A percentile compares a stretch with the other conserved stretches of the same genome.
These are phyloP conservation scores for Parotocinclus haroldoi DNA, from an alignment of 2,797 vertebrate species.

Conservation along the genomic window DNA sequence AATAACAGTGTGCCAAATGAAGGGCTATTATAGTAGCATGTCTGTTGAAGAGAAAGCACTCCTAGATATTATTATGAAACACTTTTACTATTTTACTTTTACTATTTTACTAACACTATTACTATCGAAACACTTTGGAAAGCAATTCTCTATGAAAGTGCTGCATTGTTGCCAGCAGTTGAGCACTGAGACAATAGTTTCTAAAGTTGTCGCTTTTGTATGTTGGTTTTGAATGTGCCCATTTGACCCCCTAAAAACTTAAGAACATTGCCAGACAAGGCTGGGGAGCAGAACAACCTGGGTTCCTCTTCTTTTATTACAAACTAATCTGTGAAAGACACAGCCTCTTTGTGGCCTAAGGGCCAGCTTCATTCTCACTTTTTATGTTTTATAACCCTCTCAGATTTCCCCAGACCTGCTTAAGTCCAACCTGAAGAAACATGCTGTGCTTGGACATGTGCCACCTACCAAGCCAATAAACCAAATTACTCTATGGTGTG, in stretches of 20 bases:
- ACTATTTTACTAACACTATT: too few relatives aligned
- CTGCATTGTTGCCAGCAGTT: too few relatives aligned
- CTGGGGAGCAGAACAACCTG: constrained; percentile 11
- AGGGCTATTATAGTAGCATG: too few relatives aligned
- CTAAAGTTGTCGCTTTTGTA: too few relatives aligned
- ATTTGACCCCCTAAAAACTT: constrained; percentile 1
- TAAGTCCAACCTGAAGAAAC: constrained; percentile 43
- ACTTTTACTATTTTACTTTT: too few relatives aligned
- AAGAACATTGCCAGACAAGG: constrained; percentile 25
- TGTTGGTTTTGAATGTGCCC: constrained; percentile 5
- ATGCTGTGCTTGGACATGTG: constrained; percentile 51
- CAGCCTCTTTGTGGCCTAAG: constrained; percentile 45
- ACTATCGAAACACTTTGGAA: too few relatives aligned
- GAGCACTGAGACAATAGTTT: too few relatives aligned
- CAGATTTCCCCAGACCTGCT: constrained; percentile 39
- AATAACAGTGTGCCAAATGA: background rate
- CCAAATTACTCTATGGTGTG: constrained; percentile 43
- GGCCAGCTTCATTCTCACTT: constrained; percentile 47
- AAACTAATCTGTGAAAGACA: constrained; percentile 42
- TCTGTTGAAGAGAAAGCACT: too few relatives aligned
- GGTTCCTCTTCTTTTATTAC: constrained; percentile 29
- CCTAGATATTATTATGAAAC: too few relatives aligned
- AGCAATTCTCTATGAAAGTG: too few relatives aligned
- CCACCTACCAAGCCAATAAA: constrained; percentile 50
- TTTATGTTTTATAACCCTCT: constrained; percentile 47